phyloP scores from a whole-genome alignment of 2,113 vertebrate species.

The Diphyllodes magnificus region DNA sequence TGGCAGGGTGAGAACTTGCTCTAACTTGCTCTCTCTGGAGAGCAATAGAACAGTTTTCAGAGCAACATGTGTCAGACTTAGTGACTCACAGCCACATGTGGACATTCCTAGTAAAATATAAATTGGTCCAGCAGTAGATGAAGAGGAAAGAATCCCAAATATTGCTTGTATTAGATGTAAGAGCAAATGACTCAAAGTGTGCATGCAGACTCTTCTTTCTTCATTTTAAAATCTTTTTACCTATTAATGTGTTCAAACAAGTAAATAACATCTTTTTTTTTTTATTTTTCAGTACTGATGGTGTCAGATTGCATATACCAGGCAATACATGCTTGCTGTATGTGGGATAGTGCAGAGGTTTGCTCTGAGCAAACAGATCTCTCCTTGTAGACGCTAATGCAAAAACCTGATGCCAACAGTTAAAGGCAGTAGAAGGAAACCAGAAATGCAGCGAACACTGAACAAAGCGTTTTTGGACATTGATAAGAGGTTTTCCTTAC shows the following conservation, averaged over 20 bases:
- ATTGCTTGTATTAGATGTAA: neutral
- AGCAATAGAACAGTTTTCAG: neutral
- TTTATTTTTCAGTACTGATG: neutral
- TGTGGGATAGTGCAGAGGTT: neutral
- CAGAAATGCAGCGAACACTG: neutral
- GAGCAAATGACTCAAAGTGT: neutral
- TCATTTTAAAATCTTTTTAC: neutral
- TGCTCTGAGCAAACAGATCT: neutral
- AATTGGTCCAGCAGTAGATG: neutral
- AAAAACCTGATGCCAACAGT: neutral
- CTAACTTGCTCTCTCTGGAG: constrained; percentile 3
- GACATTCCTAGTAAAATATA: neutral
- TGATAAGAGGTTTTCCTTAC: neutral
- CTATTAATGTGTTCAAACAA: neutral
- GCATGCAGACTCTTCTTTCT: neutral
- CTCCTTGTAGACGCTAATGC: neutral
- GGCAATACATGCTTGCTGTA: neutral
- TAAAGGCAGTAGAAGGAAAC: neutral
- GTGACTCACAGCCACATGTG: constrained; percentile 26
- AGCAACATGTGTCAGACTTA: constrained; percentile 8
- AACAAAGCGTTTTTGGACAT: neutral
- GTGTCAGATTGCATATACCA: neutral
- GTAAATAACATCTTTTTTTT: neutral
- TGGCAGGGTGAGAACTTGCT: neutral
- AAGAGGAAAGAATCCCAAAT: constrained; percentile 8